Percentiles rank a stretch among this genome's conserved stretches.
Evolutionary conservation across 2,888 invertebrate species (phyloP).

Genomic region (Polymixis flavicincta): DNA sequence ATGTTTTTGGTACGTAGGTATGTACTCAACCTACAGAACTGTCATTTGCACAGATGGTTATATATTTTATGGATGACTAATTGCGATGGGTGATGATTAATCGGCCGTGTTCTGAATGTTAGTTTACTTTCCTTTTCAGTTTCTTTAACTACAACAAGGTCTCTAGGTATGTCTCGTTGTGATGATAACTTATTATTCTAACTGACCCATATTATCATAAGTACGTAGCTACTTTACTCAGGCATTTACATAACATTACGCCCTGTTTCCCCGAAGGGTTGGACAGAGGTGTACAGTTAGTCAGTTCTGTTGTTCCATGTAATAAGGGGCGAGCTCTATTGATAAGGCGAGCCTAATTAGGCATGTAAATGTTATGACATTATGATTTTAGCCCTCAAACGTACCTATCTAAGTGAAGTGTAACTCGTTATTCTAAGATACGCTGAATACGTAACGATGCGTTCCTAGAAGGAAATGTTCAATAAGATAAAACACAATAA

Average conservation of each 20-base stretch:
- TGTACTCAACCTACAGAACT: neutral
- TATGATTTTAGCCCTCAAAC: neutral
- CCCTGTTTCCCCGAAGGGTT: too few species aligned
- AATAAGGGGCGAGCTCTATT: too few species aligned
- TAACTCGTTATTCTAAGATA: neutral
- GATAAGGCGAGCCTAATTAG: neutral
- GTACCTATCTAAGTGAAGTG: neutral
- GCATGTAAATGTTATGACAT: neutral
- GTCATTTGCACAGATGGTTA: neutral
- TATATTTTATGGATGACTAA: neutral
- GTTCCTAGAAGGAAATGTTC: neutral
- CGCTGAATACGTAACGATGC: conserved; percentile 10
- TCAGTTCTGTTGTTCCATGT: too few species aligned
- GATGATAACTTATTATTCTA: neutral
- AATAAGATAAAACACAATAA: conserved; percentile 21
- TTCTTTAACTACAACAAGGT: neutral
- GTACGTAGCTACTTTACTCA: neutral
- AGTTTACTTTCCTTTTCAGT: neutral
- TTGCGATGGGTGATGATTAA: neutral
- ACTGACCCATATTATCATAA: neutral
- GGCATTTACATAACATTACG: too few species aligned
- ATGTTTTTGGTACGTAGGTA: neutral
- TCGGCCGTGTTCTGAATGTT: neutral
- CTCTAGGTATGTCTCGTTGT: too few species aligned
- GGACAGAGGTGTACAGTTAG: too few species aligned